Conservation (phyloP, 1,140 invertebrate genomes). For the Coenobita brevimanus region DNA sequence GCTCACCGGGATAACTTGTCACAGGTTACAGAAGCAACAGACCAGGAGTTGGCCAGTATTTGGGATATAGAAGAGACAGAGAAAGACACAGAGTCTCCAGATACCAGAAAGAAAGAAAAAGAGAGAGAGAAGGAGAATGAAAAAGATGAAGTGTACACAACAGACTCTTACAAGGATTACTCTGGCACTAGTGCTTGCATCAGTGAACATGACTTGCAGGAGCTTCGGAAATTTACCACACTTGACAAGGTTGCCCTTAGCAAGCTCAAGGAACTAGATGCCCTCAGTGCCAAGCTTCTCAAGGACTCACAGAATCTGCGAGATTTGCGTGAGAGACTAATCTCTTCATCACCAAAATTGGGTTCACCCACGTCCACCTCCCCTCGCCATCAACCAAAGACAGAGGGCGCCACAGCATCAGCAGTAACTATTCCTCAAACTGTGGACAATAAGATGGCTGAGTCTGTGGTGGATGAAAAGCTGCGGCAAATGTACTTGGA, state of each 20-base stretch:
- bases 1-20: conserved; percentile 86
- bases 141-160: conserved; percentile 82
- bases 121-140: conserved; percentile 72
- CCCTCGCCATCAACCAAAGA: conserved; percentile 16
- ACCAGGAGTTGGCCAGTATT: conserved; percentile 83
- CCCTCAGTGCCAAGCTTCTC: conserved; percentile 82
- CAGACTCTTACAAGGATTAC: conserved; percentile 86
- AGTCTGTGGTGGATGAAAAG: conserved; percentile 81
- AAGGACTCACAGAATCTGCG: conserved; percentile 86
- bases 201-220: conserved; percentile 84
- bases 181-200: conserved; percentile 81
- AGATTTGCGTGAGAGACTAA: conserved; percentile 81
- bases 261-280: conserved; percentile 85
- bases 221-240: conserved; percentile 82
- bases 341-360: conserved; percentile 72
- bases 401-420: conserved; percentile 34
- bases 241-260: conserved; percentile 85
- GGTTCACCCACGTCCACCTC: conserved; percentile 42
- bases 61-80: conserved; percentile 78
- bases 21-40: conserved; percentile 73
- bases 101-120: conserved; percentile 68
- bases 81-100: conserved; percentile 66
- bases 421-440: conserved; percentile 70
- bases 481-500: conserved; percentile 81
- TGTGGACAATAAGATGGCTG: conserved; percentile 70